Conservation (phyloP, 2,888 invertebrate species). For the Pocota personata region DNA sequence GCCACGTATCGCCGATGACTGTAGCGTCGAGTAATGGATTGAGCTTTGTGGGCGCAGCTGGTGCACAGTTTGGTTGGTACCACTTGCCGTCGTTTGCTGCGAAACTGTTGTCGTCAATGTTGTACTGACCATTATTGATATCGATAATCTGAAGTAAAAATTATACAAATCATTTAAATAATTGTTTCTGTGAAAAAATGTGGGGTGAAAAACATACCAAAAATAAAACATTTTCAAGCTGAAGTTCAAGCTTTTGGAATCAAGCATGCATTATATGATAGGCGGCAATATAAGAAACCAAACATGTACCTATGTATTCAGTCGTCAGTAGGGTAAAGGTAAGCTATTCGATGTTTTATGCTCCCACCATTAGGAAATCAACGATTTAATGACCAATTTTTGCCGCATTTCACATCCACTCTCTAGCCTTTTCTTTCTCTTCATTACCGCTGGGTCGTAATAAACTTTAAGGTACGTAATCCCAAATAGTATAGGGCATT, state of each 20-base stretch:
- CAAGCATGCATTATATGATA: not conserved
- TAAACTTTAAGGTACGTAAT: too few relatives aligned
- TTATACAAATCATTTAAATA: not conserved
- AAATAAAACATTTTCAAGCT: not conserved
- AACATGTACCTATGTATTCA: not conserved
- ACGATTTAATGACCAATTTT: not conserved
- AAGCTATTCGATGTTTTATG: not conserved
- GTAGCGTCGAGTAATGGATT: conserved; percentile 74
- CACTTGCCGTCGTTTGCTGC: conserved; percentile 82
- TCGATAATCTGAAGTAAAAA: conserved; percentile 78
- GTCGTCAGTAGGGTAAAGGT: not conserved
- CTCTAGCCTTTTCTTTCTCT: too few relatives aligned
- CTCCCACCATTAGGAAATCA: not conserved
- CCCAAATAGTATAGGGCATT: too few relatives aligned
- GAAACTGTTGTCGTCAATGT: conserved; percentile 83
- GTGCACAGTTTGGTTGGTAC: conserved; percentile 76
- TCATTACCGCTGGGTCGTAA: too few relatives aligned
- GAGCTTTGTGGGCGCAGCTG: conserved; percentile 75
- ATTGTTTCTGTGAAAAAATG: not conserved
- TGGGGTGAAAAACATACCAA: not conserved
- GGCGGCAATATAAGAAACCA: not conserved
- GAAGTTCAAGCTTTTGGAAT: not conserved
- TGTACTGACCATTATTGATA: conserved; percentile 83
- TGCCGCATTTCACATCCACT: not conserved
- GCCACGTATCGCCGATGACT: conserved; percentile 71